Base-by-base conservation (phyloP, 2,888 invertebrate species). In the Hermodice carunculata region DNA sequence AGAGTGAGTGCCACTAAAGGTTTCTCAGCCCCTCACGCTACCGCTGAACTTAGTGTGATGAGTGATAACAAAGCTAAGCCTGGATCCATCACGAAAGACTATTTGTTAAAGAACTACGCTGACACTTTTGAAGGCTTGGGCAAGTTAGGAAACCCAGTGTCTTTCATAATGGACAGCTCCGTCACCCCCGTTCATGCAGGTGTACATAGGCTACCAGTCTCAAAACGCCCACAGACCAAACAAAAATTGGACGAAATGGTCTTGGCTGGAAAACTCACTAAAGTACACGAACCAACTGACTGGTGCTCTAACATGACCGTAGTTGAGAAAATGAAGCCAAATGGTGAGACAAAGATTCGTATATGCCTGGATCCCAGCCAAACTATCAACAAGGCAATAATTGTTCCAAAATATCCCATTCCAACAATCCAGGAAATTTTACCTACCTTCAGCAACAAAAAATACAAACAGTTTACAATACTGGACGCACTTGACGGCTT, bases 331-430 rank as follows among this genome's bases (percentile, higher is more conserved):
- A 19, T 17, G 40, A 60, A 6, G 22, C 51, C 51, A 51, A 28
- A 51, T 49, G 53, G 53, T 37, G 19, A 8, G 19, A 34, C 53
- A 14, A 60, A 60, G 24, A 31, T 61, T 24, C 26, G 61, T 14
- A 40, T 61, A 40, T 61, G 61, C 46, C 28, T 44, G 28, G 61
- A 61, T 29, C 61, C 61, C 22, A 61, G 61, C 37, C 61, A 54
- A 26, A 61, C 61, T 4, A 28, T 54, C n/a, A 61, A 61, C 37
- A 54, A 43, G 24, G 54, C 61, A 17, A 61, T 54, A 6, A 3
- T 54, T 19, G 5, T 59, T 19, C 51, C 54, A 5, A 2, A 24
- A 19, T 61, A 29, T 34, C 61, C 53, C 28, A 54, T 61, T 5
- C 61, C 61, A 28, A 54, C 54, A 19, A n/a, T 43, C 17, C 24